Evolutionary conservation across 2,888 invertebrate species (phyloP).

Genomic region (Tetheella fluctuosa): DNA sequence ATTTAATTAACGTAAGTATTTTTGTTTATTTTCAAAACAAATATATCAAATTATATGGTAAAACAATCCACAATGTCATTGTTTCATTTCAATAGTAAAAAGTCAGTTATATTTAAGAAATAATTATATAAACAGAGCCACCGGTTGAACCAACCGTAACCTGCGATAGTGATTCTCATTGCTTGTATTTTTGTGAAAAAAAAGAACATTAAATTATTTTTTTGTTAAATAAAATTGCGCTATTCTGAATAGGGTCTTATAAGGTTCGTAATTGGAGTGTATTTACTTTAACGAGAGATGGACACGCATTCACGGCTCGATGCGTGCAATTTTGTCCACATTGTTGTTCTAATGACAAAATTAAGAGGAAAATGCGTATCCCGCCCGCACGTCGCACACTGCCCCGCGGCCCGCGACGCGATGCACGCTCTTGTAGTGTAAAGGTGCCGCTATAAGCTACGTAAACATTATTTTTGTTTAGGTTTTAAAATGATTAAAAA

Average conservation of each 20-base stretch:
- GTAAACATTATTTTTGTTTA: not conserved
- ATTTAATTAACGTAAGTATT: no score
- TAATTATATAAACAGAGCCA: not conserved
- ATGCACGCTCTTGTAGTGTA: not conserved
- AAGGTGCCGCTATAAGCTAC: not conserved
- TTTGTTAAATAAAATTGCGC: not conserved
- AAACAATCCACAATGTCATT: not conserved
- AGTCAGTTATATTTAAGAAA: not conserved
- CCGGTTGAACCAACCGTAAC: slow-evolving; percentile 19
- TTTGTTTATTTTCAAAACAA: no score
- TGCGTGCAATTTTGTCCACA: slow-evolving; percentile 53
- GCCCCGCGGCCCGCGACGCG: not conserved
- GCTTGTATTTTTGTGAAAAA: slow-evolving; percentile 23
- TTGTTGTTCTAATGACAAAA: slow-evolving; percentile 66
- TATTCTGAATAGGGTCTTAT: not conserved
- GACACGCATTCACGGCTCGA: slow-evolving; percentile 33
- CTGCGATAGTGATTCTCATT: slow-evolving; percentile 20
- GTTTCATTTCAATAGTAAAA: not conserved
- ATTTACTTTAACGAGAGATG: slow-evolving; percentile 30
- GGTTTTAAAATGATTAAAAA: no score
- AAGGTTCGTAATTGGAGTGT: not conserved
- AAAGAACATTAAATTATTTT: slow-evolving; percentile 19
- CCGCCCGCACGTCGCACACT: slow-evolving; percentile 21
- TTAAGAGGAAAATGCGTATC: slow-evolving; percentile 62
- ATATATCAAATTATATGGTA: no score